These are phyloP conservation scores for Philereme vetulata DNA, from an alignment of 2,888 invertebrate genomes.

Conservation along the genomic window DNA sequence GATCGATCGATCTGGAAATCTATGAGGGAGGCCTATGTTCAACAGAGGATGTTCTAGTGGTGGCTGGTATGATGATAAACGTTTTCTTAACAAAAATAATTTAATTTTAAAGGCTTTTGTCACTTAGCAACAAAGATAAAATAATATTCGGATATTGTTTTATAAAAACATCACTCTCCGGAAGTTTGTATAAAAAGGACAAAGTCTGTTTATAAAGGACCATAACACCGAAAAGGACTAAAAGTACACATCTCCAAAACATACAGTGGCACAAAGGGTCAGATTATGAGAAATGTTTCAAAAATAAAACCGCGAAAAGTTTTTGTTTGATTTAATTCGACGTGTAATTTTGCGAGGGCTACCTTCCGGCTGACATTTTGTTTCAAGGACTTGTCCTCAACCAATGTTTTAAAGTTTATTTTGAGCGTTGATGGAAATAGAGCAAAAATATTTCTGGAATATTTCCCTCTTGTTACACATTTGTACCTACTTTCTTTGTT, in stretches of 20 bases:
- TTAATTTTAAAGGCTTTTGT: too few species aligned
- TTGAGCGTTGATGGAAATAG: background rate
- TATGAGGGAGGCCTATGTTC: too few species aligned
- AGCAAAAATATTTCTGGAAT: conserved; percentile 1
- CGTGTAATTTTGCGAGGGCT: conserved; percentile 26
- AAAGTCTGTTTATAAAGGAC: conserved; percentile 23
- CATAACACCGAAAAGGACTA: conserved; percentile 26
- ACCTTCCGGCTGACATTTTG: background rate
- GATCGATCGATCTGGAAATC: too few species aligned
- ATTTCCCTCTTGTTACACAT: too few species aligned
- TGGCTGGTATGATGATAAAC: too few species aligned
- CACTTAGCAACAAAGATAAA: too few species aligned
- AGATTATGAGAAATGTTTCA: conserved; percentile 37
- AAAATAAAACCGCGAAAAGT: conserved; percentile 38
- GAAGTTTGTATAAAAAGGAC: conserved; percentile 18
- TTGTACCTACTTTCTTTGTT: too few species aligned
- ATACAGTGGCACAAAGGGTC: conserved; percentile 31
- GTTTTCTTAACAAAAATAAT: too few species aligned
- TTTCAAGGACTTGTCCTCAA: conserved; percentile 11
- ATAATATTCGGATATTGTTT: background rate
- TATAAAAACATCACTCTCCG: conserved; percentile 8
- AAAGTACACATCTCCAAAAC: conserved; percentile 28
- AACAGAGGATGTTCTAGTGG: too few species aligned
- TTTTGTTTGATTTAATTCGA: conserved; percentile 35
- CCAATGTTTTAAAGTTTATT: conserved; percentile 6